A percentile compares a stretch with the other conserved stretches of the same genome.
Conservation (phyloP, 2,888 invertebrate genomes). For the Hofmannophila pseudospretella region DNA sequence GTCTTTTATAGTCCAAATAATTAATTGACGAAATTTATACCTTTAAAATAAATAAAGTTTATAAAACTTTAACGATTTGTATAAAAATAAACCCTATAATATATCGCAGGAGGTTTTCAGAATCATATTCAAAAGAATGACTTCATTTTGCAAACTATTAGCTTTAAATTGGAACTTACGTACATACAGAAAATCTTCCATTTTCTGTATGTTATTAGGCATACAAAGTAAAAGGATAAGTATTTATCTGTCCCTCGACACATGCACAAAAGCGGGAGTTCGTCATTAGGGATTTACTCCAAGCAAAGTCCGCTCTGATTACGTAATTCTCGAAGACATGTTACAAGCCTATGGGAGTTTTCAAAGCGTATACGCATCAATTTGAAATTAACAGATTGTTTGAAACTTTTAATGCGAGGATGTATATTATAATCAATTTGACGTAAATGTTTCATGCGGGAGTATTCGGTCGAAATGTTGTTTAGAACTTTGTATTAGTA, state of each 20-base stretch:
- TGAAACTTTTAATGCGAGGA: slow-evolving; percentile 7
- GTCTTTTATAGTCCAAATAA: too few species aligned
- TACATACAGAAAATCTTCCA: too few species aligned
- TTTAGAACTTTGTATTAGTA: not conserved
- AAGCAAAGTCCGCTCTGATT: slow-evolving; percentile 50
- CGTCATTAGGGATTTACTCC: slow-evolving; percentile 53
- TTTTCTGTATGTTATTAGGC: not conserved
- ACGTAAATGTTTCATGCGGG: slow-evolving; percentile 7
- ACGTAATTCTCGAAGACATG: slow-evolving; percentile 30
- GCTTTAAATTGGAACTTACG: too few species aligned
- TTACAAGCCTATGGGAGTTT: slow-evolving; percentile 25
- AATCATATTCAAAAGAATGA: too few species aligned
- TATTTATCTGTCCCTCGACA: slow-evolving; percentile 72
- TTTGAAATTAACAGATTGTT: slow-evolving; percentile 19
- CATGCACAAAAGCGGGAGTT: slow-evolving; percentile 64
- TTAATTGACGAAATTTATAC: too few species aligned
- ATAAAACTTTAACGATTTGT: too few species aligned
- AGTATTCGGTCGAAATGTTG: not conserved
- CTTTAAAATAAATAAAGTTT: too few species aligned
- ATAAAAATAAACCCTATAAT: too few species aligned
- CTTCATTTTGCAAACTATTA: too few species aligned
- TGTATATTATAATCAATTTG: slow-evolving; percentile 12
- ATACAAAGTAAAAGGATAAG: too few species aligned
- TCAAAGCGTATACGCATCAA: slow-evolving; percentile 18
- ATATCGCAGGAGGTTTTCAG: too few species aligned